phyloP scores from a whole-genome alignment of 1,140 invertebrate species.

The Drosophila parvula region DNA sequence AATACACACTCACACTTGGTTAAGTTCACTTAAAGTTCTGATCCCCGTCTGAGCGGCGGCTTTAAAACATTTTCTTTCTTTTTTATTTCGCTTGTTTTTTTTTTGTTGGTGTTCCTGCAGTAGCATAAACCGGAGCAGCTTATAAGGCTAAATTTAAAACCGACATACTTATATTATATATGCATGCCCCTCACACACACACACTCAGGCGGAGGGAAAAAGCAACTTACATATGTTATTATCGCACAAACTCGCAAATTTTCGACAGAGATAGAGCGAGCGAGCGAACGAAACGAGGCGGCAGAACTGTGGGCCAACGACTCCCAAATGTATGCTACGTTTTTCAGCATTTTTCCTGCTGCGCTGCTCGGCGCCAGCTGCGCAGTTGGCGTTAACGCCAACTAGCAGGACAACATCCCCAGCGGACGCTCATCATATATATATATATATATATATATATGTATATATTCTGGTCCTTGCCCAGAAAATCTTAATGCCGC shows the following conservation, averaged over 20 bases:
- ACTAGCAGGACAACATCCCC: conserved; percentile 54
- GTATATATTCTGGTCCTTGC: conserved; percentile 63
- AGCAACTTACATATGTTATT: conserved; percentile 81
- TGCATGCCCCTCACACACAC: conserved; percentile 20
- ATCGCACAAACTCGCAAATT: conserved; percentile 81
- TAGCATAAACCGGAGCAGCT: conserved; percentile 46
- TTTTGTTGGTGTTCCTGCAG: conserved; percentile 20
- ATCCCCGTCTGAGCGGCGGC: conserved; percentile 57
- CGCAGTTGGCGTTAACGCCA: conserved; percentile 22
- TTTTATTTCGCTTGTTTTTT: background rate
- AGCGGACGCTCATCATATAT: conserved; percentile 66
- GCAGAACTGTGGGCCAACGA: conserved; percentile 45
- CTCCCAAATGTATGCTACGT: conserved; percentile 79
- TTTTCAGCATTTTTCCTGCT: conserved; percentile 69
- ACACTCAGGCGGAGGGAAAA: conserved; percentile 15
- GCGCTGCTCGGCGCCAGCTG: conserved; percentile 23
- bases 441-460: conserved; percentile 63
- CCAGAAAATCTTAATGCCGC: conserved; percentile 32
- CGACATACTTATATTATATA: conserved; percentile 50
- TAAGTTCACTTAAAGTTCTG: conserved; percentile 77
- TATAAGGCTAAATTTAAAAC: conserved; percentile 74
- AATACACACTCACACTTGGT: conserved; percentile 58
- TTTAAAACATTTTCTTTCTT: conserved; percentile 55
- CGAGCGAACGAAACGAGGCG: conserved; percentile 1
- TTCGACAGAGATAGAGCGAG: conserved; percentile 56